phyloP scores from a whole-genome alignment of 2,113 vertebrate species.

The Zootoca vivipara region DNA sequence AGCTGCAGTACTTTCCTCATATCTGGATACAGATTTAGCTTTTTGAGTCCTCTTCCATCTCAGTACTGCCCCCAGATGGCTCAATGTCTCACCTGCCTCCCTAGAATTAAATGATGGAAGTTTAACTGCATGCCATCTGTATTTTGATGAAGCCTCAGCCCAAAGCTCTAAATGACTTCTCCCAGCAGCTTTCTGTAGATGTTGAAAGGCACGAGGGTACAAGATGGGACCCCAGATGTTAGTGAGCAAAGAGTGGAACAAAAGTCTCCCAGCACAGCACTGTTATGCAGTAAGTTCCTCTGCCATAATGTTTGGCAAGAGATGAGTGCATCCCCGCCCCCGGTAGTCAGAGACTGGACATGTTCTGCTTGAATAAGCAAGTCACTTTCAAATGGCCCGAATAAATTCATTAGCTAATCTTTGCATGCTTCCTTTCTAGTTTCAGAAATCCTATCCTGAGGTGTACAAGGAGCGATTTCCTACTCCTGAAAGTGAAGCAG shows the following conservation, averaged over 20 bases:
- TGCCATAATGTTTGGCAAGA: background rate
- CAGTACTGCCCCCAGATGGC: background rate
- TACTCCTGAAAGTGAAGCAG: slow-evolving; percentile 81
- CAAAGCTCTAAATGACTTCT: background rate
- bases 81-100: background rate
- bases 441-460: slow-evolving; percentile 88
- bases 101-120: background rate
- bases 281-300: background rate
- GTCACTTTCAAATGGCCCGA: background rate
- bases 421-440: slow-evolving; percentile 67
- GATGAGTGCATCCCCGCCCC: background rate
- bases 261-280: too few relatives aligned
- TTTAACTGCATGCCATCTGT: background rate
- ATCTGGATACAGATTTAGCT: background rate
- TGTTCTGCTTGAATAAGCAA: background rate
- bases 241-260: too few relatives aligned
- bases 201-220: too few relatives aligned
- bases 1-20: background rate
- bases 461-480: slow-evolving; percentile 84
- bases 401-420: background rate
- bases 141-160: background rate
- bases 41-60: background rate
- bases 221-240: too few relatives aligned
- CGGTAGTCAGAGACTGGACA: background rate
- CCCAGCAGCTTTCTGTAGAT: background rate